phyloP scores from a whole-genome alignment of 2,888 invertebrate species.

The Vannuccia rotundouncinata region DNA sequence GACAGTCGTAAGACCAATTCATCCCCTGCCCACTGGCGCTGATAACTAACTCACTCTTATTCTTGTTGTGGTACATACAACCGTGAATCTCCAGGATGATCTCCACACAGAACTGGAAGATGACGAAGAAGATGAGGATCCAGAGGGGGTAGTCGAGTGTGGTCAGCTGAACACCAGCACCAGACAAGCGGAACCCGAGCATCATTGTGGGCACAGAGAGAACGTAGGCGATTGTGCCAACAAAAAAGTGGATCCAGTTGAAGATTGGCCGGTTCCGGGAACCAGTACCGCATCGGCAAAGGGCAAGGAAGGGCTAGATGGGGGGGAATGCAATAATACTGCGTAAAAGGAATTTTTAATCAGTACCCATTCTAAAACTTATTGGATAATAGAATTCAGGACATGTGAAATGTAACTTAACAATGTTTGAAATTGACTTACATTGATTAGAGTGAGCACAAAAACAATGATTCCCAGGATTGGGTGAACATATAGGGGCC shows the following conservation, averaged over 20 bases:
- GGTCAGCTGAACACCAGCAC: conserved; percentile 78
- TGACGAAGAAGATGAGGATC: conserved; percentile 79
- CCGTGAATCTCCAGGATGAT: conserved; percentile 62
- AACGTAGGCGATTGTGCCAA: conserved; percentile 53
- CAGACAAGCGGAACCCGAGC: conserved; percentile 76
- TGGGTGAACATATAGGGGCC: conserved; percentile 52
- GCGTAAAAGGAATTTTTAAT: too few species aligned
- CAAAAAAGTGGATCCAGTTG: conserved; percentile 56
- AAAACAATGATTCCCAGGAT: conserved; percentile 54
- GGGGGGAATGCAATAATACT: neutral
- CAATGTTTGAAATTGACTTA: too few species aligned
- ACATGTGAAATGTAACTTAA: too few species aligned
- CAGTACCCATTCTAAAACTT: too few species aligned
- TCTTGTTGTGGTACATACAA: conserved; percentile 42
- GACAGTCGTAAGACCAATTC: neutral
- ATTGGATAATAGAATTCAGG: too few species aligned
- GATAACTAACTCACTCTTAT: conserved; percentile 41
- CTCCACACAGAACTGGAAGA: conserved; percentile 80
- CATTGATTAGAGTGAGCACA: conserved; percentile 52
- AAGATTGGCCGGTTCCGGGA: conserved; percentile 50
- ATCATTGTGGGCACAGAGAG: conserved; percentile 80
- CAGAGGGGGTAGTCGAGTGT: conserved; percentile 63
- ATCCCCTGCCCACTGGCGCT: neutral
- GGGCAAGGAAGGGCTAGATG: conserved; percentile 52
- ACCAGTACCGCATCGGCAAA: conserved; percentile 50